phyloP scores from a whole-genome alignment of 2,888 invertebrate genomes.

The Seira musarum region DNA sequence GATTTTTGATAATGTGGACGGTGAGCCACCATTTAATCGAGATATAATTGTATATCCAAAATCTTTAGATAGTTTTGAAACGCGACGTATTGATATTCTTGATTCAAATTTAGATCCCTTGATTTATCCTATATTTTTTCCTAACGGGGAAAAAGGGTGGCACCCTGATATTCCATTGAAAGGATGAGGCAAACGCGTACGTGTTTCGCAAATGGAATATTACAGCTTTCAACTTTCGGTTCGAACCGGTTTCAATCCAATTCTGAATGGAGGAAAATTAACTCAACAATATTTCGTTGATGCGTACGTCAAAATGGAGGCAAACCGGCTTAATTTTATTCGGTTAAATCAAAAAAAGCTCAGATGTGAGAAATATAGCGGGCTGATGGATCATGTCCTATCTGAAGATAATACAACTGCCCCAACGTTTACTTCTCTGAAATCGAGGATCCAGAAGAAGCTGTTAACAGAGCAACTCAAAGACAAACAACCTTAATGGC shows the following conservation, averaged over 20 bases:
- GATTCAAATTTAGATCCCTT: constrained; percentile 63
- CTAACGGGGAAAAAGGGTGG: constrained; percentile 62
- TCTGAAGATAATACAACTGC: no score
- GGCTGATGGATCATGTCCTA: constrained; percentile 63
- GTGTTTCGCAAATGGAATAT: constrained; percentile 47
- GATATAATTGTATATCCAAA: constrained; percentile 51
- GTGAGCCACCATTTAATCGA: constrained; percentile 61
- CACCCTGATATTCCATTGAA: no score
- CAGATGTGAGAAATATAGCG: constrained; percentile 67
- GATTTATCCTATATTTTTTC: constrained; percentile 66
- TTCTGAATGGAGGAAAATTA: constrained; percentile 67
- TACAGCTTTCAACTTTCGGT: constrained; percentile 57
- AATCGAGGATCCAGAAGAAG: no score
- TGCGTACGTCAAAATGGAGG: constrained; percentile 70
- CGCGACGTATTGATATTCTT: constrained; percentile 22
- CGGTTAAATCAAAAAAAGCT: constrained; percentile 69
- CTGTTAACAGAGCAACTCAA: no score
- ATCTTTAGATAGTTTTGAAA: neutral
- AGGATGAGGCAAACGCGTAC: no score
- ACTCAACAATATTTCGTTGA: constrained; percentile 70
- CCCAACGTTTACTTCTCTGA: constrained; percentile 3
- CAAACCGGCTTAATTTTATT: constrained; percentile 67
- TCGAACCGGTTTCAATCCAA: constrained; percentile 67
- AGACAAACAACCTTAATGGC: neutral
- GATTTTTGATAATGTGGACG: constrained; percentile 61